Evolutionary conservation across 1,140 invertebrate genomes (phyloP).

Genomic region (Cotesia glomerata): DNA sequence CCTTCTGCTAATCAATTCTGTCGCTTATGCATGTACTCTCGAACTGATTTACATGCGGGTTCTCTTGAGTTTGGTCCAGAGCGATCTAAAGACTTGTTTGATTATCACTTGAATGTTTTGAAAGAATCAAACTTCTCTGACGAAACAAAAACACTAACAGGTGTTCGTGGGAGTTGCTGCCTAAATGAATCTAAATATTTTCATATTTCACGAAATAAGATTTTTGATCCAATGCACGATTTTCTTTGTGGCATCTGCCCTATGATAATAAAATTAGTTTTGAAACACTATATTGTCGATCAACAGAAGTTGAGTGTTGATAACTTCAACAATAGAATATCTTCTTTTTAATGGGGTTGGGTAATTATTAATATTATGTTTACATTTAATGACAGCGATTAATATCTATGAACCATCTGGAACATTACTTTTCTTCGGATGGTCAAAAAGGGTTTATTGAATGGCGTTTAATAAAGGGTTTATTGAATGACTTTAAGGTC

Average conservation of each 20-base stretch:
- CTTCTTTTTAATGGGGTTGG: constrained; percentile 35
- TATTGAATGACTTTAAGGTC: too few species aligned
- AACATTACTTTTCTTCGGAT: too few species aligned
- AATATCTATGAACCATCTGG: too few species aligned
- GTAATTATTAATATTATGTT: too few species aligned
- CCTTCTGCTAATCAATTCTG: too few species aligned
- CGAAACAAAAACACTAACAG: constrained; percentile 23
- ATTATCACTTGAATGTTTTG: too few species aligned
- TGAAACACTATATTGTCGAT: constrained; percentile 21
- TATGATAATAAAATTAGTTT: constrained; percentile 31
- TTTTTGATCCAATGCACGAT: constrained; percentile 38
- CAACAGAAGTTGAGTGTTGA: constrained; percentile 22
- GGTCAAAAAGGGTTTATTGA: too few species aligned
- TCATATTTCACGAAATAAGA: constrained; percentile 33
- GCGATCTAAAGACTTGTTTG: too few species aligned
- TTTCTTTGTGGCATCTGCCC: constrained; percentile 35
- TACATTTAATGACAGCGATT: too few species aligned
- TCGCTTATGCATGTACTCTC: too few species aligned
- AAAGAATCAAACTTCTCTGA: constrained; percentile 16
- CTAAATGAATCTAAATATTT: constrained; percentile 35
- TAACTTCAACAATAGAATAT: constrained; percentile 35
- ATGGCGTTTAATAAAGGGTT: too few species aligned
- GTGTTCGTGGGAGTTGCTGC: constrained; percentile 31
- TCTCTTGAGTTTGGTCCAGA: too few species aligned
- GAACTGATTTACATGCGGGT: neutral